Percentiles rank a stretch among this genome's conserved stretches.
phyloP scores from a whole-genome alignment of 2,113 vertebrate species.

The Coturnix japonica region DNA sequence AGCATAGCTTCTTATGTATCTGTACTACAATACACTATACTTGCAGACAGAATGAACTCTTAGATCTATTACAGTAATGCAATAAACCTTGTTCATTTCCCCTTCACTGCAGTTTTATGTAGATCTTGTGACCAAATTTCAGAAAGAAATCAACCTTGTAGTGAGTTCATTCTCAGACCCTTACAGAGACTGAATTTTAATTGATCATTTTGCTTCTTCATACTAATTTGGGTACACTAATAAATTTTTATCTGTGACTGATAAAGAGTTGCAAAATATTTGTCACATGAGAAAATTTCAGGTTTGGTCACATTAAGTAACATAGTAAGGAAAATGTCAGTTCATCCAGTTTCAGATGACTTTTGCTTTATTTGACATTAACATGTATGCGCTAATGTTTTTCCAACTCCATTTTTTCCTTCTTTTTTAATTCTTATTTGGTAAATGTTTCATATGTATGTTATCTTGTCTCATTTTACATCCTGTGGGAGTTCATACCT shows the following conservation, averaged over 20 bases:
- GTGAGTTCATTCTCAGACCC: neutral
- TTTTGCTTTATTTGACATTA: neutral
- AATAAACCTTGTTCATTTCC: neutral
- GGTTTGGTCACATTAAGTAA: neutral
- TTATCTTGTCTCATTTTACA: conserved; percentile 47
- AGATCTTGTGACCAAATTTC: neutral
- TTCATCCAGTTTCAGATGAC: neutral
- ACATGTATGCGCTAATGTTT: neutral
- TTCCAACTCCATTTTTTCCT: neutral
- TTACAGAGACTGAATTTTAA: neutral
- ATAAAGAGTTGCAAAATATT: neutral
- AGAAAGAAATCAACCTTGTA: neutral
- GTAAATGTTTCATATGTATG: conserved; percentile 30
- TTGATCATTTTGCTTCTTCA: neutral
- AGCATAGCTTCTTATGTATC: neutral
- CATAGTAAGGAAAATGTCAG: neutral
- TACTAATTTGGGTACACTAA: neutral
- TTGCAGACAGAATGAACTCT: neutral
- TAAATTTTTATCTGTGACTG: neutral
- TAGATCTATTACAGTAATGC: neutral
- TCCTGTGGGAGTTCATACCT: conserved; percentile 19
- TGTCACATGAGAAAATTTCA: neutral
- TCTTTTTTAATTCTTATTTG: neutral
- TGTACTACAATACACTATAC: fast-evolving
- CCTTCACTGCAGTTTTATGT: neutral